Evolutionary conservation across 2,113 vertebrate species (phyloP), one percentile per base, ranked within the genome.

Genomic region (Rhea americana): DNA sequence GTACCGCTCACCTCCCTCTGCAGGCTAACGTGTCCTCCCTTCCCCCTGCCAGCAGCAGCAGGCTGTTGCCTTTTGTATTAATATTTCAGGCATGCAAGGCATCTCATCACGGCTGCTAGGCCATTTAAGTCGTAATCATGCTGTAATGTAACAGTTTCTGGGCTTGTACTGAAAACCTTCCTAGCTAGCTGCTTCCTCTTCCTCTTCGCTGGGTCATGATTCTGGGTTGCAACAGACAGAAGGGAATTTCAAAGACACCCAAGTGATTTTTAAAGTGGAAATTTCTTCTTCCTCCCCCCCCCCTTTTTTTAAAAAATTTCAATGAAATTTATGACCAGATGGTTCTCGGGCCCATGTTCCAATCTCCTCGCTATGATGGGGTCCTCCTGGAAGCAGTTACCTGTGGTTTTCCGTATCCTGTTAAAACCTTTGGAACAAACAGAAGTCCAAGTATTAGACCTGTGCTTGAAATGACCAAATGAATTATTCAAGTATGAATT

Each of bases 321-420:
- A 39, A 32, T 35, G 72, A 59, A 82, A 85, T 56, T 73, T 53
- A 75, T 61, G 62, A 51, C 83, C 11, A 8, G 20, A 20, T 39
- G 19, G 59, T 39, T 59, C 24, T 50, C 28, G 72, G 74, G 74
- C 51, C 75, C 84, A 75, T 22, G 51, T 62, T 24, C 32, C 1
- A 11, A n/a, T 26, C 8, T 95, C n/a, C 66, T 4, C 77, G 1
- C 2, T 63, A 28, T 0, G 0, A 22, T 67, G 0, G 0, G 32
- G 65, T 82, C 55, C 43, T 63, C 74, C 17, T 2, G 0, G 32
- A 39, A 87, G 43, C 74, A 30, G 7, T 65, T 74, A 45, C 43
- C 43, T 30, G 2, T 26, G 56, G 62, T 75, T 63, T 24, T 65
- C 35, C 19, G 43, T 7, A 8, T 30, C 20, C 24, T 32, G 41